Base-by-base conservation (phyloP, 2,888 invertebrate species). In the Catocala fraxini region DNA sequence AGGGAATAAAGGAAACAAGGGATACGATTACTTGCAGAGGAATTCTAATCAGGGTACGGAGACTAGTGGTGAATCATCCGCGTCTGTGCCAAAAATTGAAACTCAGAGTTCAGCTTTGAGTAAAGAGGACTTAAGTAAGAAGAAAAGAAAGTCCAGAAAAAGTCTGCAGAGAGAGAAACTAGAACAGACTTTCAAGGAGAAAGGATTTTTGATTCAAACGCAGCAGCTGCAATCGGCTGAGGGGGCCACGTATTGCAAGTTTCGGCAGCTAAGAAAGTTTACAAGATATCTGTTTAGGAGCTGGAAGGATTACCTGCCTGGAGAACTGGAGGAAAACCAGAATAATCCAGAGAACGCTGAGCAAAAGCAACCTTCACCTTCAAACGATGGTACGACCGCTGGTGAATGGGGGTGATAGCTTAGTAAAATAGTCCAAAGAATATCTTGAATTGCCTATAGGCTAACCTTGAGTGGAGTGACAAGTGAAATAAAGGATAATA, bases 241-340 rank as follows among this genome's bases (percentile, higher is more conserved):
- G 84, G 98, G 98, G 0, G 98, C 98, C 0, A 98, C 98, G 0
- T 98, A 98, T 82, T 98, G 98, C 88, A 98, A 98, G 87, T 98
- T 98, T 85, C 92, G 98, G 51, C 98, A 98, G 84, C 91, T 98
- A 34, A 95, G 98, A 70, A 98, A 98, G 87, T 98, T 98, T 83
- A 98, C 98, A 0, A 95, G 98, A 56, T 98, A 98, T 85, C 92
- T 98, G 68, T 98, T 98, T 81, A 95, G 98, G 77, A 98, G 98
- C 84, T 98, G 98, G 98, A 98, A 98, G 89, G 98, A 98, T 84
- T 98, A 98, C 85, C 94, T 98, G 43, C 98, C 98, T 0, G 98
- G 97, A 0, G 97, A 97, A 67, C 89, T 97, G 61, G 92, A 93
- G n/a, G 92, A 90, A 55, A 69, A 60, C 35, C 65, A 69, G 55